A percentile compares a stretch with the other conserved stretches of the same genome.
phyloP scores from a whole-genome alignment of 2,888 invertebrate species.

The Coleophora flavipennella region DNA sequence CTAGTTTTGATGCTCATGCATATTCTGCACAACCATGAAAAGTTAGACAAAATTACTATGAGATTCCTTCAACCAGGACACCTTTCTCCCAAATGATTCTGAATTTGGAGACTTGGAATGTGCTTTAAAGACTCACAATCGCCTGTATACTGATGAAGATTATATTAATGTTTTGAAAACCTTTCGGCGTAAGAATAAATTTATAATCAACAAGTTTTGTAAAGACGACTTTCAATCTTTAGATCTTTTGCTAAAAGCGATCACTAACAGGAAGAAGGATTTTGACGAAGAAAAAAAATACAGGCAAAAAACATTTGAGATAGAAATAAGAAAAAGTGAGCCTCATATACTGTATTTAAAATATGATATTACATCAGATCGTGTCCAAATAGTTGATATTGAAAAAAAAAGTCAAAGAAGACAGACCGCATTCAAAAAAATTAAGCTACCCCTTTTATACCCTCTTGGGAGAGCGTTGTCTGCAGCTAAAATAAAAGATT shows the following conservation, averaged over 20 bases:
- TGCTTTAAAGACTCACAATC: constrained; percentile 6
- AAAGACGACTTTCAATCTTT: constrained; percentile 2
- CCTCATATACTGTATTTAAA: not conserved
- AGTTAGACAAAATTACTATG: constrained; percentile 7
- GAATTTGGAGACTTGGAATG: constrained; percentile 11
- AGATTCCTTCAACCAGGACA: constrained; percentile 12
- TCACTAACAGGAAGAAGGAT: constrained; percentile 4
- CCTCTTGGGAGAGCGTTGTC: too few species aligned
- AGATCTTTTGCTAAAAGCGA: not conserved
- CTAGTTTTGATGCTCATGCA: constrained; percentile 8
- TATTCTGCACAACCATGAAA: constrained; percentile 7
- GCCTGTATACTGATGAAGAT: constrained; percentile 11
- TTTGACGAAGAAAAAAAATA: constrained; percentile 4
- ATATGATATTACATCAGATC: too few species aligned
- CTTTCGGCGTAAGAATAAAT: constrained; percentile 5
- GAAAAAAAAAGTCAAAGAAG: too few species aligned
- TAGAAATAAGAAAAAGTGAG: not conserved
- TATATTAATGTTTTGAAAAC: constrained; percentile 7
- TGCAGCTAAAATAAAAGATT: too few species aligned
- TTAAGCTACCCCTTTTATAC: too few species aligned
- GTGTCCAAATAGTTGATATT: too few species aligned
- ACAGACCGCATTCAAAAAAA: too few species aligned
- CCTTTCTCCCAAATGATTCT: constrained; percentile 11
- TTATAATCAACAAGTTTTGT: constrained; percentile 1
- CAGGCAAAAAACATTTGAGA: constrained; percentile 3